Conservation (phyloP, 23 tunicate species). For the Oikopleura albicans region DNA sequence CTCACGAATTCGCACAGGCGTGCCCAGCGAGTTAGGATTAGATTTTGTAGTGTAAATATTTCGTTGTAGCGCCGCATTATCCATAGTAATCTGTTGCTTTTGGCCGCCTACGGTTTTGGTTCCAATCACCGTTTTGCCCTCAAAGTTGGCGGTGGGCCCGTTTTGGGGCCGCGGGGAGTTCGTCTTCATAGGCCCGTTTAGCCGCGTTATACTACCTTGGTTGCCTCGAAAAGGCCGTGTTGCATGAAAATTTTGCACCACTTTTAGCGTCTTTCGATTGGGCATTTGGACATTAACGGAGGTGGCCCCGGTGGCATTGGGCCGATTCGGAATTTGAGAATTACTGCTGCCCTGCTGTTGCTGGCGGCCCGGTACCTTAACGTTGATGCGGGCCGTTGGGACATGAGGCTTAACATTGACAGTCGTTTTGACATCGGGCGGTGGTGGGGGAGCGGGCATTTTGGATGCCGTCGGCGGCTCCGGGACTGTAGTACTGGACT, state of each 20-base stretch:
- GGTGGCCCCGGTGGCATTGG: no score
- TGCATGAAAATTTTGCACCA: background rate
- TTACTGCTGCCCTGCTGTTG: no score
- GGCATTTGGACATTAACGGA: no score
- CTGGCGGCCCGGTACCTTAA: no score
- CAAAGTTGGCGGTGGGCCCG: background rate
- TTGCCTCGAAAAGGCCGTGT: background rate
- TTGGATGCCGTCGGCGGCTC: no score
- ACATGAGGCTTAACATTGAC: no score
- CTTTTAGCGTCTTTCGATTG: background rate
- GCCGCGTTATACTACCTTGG: background rate
- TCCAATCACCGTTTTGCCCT: conserved; percentile 11
- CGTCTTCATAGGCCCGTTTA: background rate
- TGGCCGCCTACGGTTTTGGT: conserved; percentile 8
- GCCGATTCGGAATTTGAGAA: no score
- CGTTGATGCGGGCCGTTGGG: no score
- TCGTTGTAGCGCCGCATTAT: background rate
- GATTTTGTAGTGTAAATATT: background rate
- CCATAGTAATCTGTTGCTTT: background rate
- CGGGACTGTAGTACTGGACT: no score
- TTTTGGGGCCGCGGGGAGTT: background rate
- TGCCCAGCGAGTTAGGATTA: background rate
- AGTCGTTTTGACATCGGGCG: no score
- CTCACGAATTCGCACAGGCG: background rate
- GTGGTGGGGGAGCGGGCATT: no score